phyloP scores from a whole-genome alignment of 2,888 invertebrate genomes.

The Scaptomyza polygonia region DNA sequence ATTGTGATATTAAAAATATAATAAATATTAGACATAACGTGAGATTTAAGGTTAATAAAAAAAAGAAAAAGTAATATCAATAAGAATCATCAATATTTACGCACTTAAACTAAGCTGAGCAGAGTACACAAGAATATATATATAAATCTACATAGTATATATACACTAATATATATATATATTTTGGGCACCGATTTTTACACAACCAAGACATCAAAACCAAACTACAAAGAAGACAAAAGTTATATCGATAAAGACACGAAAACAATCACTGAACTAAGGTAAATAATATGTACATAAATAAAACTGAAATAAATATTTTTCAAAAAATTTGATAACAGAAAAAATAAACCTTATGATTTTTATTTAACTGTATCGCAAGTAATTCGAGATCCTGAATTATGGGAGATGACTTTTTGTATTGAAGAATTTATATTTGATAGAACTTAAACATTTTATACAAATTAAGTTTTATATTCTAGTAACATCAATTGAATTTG shows the following conservation, averaged over 20 bases:
- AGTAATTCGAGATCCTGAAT: too few species aligned
- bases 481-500: conserved; percentile 43
- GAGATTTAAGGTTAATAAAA: conserved; percentile 25
- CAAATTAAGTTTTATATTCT: conserved; percentile 17
- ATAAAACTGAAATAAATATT: not conserved
- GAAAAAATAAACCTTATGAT: too few species aligned
- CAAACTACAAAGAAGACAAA: conserved; percentile 36
- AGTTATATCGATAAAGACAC: conserved; percentile 72
- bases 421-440: too few species aligned
- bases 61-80: conserved; percentile 29
- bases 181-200: conserved; percentile 79
- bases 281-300: conserved; percentile 50
- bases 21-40: conserved; percentile 45
- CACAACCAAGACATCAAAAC: conserved; percentile 54
- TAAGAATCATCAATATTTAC: conserved; percentile 54
- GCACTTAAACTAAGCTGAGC: conserved; percentile 60
- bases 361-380: too few species aligned
- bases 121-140: conserved; percentile 60
- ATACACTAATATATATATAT: conserved; percentile 57
- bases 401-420: too few species aligned
- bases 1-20: conserved; percentile 76
- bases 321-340: too few species aligned
- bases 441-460: not conserved
- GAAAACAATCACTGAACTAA: conserved; percentile 78
- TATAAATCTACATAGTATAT: conserved; percentile 48